These are phyloP conservation scores for Tetragnatha montana DNA, from an alignment of 2,888 invertebrate species.

Conservation along the genomic window DNA sequence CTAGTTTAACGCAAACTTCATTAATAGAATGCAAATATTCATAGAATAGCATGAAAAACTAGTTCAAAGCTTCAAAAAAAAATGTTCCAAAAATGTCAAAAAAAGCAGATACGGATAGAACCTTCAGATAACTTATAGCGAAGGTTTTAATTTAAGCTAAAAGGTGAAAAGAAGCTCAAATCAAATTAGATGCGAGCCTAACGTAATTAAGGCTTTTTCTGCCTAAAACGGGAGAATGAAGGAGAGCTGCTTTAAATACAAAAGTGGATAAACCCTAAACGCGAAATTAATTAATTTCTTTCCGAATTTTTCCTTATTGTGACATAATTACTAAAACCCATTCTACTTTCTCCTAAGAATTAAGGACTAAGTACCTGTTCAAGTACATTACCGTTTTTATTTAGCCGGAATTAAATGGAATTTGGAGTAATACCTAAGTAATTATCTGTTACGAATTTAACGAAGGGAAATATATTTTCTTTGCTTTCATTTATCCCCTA, in stretches of 20 bases:
- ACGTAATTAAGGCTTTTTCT: conserved; percentile 38
- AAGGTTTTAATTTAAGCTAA: neutral
- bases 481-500: neutral
- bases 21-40: too few species aligned
- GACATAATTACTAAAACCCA: conserved; percentile 14
- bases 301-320: conserved; percentile 13
- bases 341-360: conserved; percentile 17
- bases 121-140: neutral
- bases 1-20: too few species aligned
- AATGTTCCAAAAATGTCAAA: too few species aligned
- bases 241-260: conserved; percentile 1
- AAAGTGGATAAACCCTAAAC: conserved; percentile 15
- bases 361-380: conserved; percentile 4
- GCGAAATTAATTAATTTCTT: conserved; percentile 37
- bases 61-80: too few species aligned
- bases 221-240: neutral
- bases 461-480: neutral
- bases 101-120: too few species aligned
- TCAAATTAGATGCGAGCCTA: conserved; percentile 24
- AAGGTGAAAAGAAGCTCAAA: conserved; percentile 17
- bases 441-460: conserved; percentile 14
- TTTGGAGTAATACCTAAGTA: neutral
- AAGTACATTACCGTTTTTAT: conserved; percentile 10
- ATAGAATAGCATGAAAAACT: too few species aligned
- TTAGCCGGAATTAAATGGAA: neutral